phyloP scores from a whole-genome alignment of 2,888 invertebrate species.

The Euspilapteryx auroguttella region DNA sequence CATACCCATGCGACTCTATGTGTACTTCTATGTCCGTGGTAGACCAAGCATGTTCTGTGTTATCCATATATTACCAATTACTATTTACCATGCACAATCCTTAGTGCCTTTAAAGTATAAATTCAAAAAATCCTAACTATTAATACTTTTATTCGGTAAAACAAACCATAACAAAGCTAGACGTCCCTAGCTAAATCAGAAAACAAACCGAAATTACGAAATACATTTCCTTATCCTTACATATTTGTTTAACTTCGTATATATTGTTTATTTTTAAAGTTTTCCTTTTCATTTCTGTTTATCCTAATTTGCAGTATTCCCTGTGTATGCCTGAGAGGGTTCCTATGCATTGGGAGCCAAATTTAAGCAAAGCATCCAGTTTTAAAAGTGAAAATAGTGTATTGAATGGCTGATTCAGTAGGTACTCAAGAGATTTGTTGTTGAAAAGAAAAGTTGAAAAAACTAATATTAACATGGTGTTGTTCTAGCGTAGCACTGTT shows the following conservation, averaged over 20 bases:
- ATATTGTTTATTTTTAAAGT: constrained; percentile 6
- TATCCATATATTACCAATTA: constrained; percentile 14
- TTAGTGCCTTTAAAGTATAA: too few relatives aligned
- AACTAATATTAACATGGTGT: constrained; percentile 12
- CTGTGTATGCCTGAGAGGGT: constrained; percentile 61
- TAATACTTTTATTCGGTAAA: too few relatives aligned
- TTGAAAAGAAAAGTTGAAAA: constrained; percentile 15
- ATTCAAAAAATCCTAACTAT: too few relatives aligned
- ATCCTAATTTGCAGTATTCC: constrained; percentile 52
- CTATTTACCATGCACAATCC: not conserved
- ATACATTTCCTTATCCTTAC: not conserved
- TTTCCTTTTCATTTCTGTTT: constrained; percentile 25
- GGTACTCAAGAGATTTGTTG: constrained; percentile 13
- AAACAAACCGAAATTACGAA: too few relatives aligned
- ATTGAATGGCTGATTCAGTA: constrained; percentile 52
- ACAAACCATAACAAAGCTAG: too few relatives aligned
- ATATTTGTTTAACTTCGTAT: not conserved
- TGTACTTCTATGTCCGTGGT: constrained; percentile 32
- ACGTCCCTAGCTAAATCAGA: too few relatives aligned
- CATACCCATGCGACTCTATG: constrained; percentile 31
- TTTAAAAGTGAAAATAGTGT: constrained; percentile 63
- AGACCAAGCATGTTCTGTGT: constrained; percentile 42
- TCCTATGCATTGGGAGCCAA: constrained; percentile 59
- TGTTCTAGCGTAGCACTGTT: constrained; percentile 47
- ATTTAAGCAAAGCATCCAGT: constrained; percentile 58